Evolutionary conservation across 1,140 invertebrate species (phyloP), one percentile per base, ranked within the genome.

Genomic region (Bombus cullumanus): DNA sequence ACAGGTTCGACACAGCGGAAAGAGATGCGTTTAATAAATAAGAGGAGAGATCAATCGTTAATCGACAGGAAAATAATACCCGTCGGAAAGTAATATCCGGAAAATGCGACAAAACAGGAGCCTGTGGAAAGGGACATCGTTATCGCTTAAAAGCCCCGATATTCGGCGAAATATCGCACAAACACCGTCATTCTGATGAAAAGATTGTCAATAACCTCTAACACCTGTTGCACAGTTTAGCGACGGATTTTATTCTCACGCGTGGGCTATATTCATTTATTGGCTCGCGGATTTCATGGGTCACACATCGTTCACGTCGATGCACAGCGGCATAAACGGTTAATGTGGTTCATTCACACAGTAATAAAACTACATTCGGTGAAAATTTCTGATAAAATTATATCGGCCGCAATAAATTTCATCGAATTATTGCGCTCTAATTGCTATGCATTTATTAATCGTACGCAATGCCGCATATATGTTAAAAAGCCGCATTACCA

Each of bases 211-310:
- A 91, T 91, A 91, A 87, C 90, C 89, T 91, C 91, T 83, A 92
- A 92, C 93, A 94, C 93, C 93, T 94, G 93, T 94, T 94, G 93
- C 93, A 87, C 92, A 92, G 92, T 94, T 94, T 93, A 93, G 92
- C 92, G 88, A 92, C 91, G 93, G 92, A 93, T 94, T 94, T 94
- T 94, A 93, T 93, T 92, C 92, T 88, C 89, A 88, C 89, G 88
- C 92, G 92, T 93, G 81, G 89, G 81, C 90, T 89, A 90, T 90
- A 91, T 89, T 91, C 87, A 88, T 91, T 91, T 91, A 91, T 91
- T 87, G 89, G 89, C 83, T 83, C 89, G 87, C 89, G 87, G 87
- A 91, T 91, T 91, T 91, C 86, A 90, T 84, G 84, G 86, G 87
- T 91, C 90, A 87, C 83, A 83, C 85, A 39, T 68, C 81, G 82